Conservation (phyloP, 2,888 invertebrate genomes). For the Mimumesa dahlbomi region DNA sequence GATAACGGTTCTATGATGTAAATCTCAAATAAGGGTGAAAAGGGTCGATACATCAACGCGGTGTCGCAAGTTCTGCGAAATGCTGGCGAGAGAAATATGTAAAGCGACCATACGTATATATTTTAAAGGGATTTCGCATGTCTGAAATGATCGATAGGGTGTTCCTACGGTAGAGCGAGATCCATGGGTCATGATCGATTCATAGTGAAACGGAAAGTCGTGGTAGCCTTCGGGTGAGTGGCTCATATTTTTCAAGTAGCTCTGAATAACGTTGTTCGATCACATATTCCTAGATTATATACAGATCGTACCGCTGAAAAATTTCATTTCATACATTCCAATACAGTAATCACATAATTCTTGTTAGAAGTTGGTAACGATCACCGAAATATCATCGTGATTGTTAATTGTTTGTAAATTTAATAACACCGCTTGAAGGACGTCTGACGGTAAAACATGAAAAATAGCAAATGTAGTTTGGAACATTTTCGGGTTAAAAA, state of each 20-base stretch:
- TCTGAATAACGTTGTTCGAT: no score
- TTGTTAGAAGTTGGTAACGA: no score
- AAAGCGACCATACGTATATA: constrained; percentile 32
- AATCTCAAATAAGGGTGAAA: constrained; percentile 37
- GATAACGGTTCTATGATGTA: constrained; percentile 17
- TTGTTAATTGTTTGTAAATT: no score
- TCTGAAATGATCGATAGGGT: constrained; percentile 46
- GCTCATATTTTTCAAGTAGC: constrained; percentile 19
- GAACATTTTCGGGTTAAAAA: neutral
- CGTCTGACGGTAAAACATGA: no score
- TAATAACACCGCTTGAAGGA: no score
- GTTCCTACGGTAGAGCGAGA: constrained; percentile 14
- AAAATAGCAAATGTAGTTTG: no score
- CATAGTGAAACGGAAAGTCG: constrained; percentile 29
- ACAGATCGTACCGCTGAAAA: no score
- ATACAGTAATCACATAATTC: no score
- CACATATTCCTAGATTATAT: no score
- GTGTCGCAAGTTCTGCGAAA: constrained; percentile 6
- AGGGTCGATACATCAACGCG: constrained; percentile 33
- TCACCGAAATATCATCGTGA: no score
- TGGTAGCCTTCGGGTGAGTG: neutral
- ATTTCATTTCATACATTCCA: no score
- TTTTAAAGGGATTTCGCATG: constrained; percentile 40
- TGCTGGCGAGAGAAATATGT: constrained; percentile 9
- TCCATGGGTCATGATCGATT: constrained; percentile 12